Conservation (phyloP, 2,113 vertebrate genomes). For the Phaethornis superciliosus region DNA sequence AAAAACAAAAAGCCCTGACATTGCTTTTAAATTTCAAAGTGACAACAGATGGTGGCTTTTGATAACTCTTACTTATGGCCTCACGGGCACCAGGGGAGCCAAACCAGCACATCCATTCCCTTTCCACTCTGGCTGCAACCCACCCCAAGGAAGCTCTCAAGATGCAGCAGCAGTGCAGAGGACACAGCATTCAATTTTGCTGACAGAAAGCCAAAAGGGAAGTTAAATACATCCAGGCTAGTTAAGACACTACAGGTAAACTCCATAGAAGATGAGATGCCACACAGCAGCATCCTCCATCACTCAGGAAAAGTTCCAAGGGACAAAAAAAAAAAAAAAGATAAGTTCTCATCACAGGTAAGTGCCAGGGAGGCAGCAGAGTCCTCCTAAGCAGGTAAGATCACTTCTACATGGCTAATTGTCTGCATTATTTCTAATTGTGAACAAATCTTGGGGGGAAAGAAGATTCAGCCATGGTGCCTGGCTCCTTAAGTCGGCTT, state of each 20-base stretch:
- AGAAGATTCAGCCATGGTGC: background rate
- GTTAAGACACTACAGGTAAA: background rate
- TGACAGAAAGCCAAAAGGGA: background rate
- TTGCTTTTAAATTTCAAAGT: conserved; percentile 58
- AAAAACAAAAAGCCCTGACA: conserved; percentile 6
- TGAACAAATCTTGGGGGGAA: background rate
- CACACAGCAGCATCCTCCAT: background rate
- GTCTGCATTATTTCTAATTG: rapidly evolving
- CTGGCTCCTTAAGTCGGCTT: background rate
- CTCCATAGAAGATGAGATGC: background rate
- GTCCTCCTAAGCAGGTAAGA: background rate
- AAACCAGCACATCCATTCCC: background rate
- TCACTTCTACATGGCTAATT: background rate
- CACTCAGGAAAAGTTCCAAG: background rate
- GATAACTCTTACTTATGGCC: conserved; percentile 60
- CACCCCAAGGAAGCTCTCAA: background rate
- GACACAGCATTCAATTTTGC: background rate
- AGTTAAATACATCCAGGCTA: background rate
- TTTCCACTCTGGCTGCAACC: background rate
- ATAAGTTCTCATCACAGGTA: rapidly evolving
- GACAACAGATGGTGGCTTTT: conserved; percentile 30
- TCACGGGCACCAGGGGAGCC: background rate
- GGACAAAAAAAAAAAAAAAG: background rate
- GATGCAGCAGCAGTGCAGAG: background rate
- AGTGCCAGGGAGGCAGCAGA: background rate